These are phyloP conservation scores for Tortrix viridana DNA, from an alignment of 2,888 invertebrate genomes.

Conservation along the genomic window DNA sequence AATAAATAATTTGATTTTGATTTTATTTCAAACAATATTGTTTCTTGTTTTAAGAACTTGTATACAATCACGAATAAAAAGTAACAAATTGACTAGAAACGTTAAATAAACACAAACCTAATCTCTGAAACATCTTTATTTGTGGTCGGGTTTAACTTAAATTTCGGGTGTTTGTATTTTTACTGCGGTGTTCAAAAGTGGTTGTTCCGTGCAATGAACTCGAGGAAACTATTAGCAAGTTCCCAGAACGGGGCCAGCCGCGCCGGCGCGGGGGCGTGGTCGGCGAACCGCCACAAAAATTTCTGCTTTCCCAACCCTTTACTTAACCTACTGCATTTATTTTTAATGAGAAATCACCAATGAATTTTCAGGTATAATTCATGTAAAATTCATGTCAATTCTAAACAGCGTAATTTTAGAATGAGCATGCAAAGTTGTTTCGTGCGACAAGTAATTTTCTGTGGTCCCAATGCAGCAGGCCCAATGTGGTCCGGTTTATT, in stretches of 20 bases:
- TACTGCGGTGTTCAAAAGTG: constrained; percentile 18
- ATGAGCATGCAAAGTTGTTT: too few species aligned
- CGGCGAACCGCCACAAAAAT: constrained; percentile 31
- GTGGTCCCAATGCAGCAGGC: too few species aligned
- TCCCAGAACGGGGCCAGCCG: constrained; percentile 34
- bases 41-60: too few species aligned
- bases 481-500: too few species aligned
- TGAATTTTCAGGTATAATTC: constrained; percentile 1
- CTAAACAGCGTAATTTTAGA: neutral
- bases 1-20: too few species aligned
- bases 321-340: constrained; percentile 27
- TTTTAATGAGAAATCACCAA: constrained; percentile 18
- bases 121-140: neutral
- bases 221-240: constrained; percentile 38
- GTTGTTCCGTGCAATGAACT: constrained; percentile 37
- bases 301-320: constrained; percentile 27
- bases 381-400: neutral
- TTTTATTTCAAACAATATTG: too few species aligned
- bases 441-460: neutral
- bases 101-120: too few species aligned
- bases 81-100: too few species aligned
- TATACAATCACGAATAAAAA: too few species aligned
- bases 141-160: neutral
- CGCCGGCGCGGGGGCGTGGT: constrained; percentile 33
- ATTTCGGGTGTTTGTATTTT: constrained; percentile 3